Evolutionary conservation across 2,888 invertebrate species (phyloP), one percentile per base, ranked within the genome.

Genomic region (Cistogaster globosa): DNA sequence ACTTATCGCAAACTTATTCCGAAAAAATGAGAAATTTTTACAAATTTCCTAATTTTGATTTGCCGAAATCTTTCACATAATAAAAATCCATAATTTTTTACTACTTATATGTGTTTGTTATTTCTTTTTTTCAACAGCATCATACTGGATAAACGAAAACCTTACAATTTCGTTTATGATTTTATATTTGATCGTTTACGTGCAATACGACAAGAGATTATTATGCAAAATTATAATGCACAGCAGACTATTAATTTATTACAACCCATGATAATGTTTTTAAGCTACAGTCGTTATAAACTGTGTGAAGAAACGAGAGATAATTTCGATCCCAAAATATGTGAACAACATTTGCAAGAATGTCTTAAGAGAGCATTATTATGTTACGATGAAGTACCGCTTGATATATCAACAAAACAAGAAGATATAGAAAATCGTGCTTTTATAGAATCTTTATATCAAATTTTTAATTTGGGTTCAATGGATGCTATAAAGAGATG

Each of bases 131-230:
- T 18, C 9, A 53, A 8, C 69, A 93, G 92, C 20, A 91, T 91
- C 65, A 32, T 91, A 0, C 20, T 90, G 36, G 92, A 93, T 80
- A 89, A 88, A 14, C 91, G 93, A 22, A 91, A 91, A 74, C 90
- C 93, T 0, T 94, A 93, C 90, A 89, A 91, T 74, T 89, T 91
- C n/a, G 92, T 94, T 6, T 96, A 96, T 86, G 95, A 95, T 88
- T 96, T 95, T 89, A 93, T 95, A 60, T 95, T 95, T 87, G 95
- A 96, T 90, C 94, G 96, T 5, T 89, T 96, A 67, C 93, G 95
- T 76, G 94, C 95, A 1, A 93, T 96, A 8, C 92, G 96, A 7
- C 95, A 96, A 88, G 96, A 96, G 88, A 92, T 95, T 82, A 94
- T 94, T 0, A 94, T 96, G 83, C 96, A 96, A 89, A 93, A 94